These are phyloP conservation scores for Caiman crocodilus DNA, from an alignment of 2,797 vertebrate species.

Conservation along the genomic window DNA sequence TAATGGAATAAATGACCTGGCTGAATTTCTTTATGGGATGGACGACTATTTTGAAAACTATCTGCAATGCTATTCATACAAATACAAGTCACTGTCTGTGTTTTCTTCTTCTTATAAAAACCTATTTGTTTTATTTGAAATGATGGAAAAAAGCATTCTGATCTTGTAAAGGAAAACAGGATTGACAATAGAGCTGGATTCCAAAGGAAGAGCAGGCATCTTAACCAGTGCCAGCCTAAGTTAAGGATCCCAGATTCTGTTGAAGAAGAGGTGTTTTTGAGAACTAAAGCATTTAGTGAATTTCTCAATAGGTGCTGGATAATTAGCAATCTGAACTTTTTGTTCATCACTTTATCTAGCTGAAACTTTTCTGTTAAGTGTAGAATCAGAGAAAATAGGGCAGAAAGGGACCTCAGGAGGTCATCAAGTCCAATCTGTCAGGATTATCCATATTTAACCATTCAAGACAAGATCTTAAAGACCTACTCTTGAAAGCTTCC, in stretches of 20 bases:
- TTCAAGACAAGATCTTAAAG: no score
- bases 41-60: no score
- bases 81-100: no score
- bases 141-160: not conserved
- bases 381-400: no score
- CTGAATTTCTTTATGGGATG: no score
- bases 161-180: not conserved
- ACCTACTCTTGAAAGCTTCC: no score
- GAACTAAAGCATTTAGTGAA: fast-evolving
- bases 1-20: no score
- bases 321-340: not conserved
- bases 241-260: not conserved
- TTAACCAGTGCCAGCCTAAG: not conserved
- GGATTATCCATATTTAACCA: no score
- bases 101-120: not conserved
- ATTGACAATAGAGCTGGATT: not conserved
- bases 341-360: not conserved
- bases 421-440: no score
- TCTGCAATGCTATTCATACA: no score
- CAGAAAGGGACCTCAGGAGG: no score
- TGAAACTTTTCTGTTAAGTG: fast-evolving
- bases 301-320: not conserved
- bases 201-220: not conserved
- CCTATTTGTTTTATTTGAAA: not conserved
- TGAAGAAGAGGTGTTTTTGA: not conserved